Evolutionary conservation across 2,888 invertebrate genomes (phyloP).

Genomic region (Volucella inanis): DNA sequence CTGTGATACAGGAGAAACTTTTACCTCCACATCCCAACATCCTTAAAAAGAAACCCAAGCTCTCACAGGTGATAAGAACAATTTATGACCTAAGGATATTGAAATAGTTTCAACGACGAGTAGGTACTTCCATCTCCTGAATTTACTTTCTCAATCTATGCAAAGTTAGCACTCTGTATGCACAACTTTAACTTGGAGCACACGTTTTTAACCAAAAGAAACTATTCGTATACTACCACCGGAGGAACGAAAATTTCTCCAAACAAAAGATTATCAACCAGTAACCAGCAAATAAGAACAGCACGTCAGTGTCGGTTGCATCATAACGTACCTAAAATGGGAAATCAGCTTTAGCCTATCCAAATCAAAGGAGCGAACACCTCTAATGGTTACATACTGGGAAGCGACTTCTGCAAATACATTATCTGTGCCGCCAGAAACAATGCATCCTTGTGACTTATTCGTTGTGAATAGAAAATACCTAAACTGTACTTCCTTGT

Average conservation of each 20-base stretch:
- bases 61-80: slow-evolving; percentile 46
- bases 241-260: slow-evolving; percentile 4
- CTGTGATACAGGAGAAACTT: slow-evolving; percentile 18
- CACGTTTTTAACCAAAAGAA: too few relatives aligned
- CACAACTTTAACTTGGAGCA: not conserved
- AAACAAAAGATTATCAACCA: slow-evolving; percentile 49
- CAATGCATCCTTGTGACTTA: slow-evolving; percentile 29
- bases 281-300: not conserved
- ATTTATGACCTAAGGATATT: slow-evolving; percentile 59
- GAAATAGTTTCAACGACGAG: slow-evolving; percentile 30
- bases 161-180: not conserved
- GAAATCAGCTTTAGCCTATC: slow-evolving; percentile 8
- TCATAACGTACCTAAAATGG: too few relatives aligned
- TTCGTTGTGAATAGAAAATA: slow-evolving; percentile 3
- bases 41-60: slow-evolving; percentile 16
- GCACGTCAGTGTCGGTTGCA: not conserved
- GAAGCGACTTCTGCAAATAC: slow-evolving; percentile 8
- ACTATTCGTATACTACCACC: not conserved
- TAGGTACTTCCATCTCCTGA: not conserved
- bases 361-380: slow-evolving; percentile 32
- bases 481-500: slow-evolving; percentile 53
- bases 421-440: slow-evolving; percentile 6
- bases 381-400: slow-evolving; percentile 41
- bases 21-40: not conserved
- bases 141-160: slow-evolving; percentile 2